Evolutionary conservation across 2,888 invertebrate genomes (phyloP).

Genomic region (Orthosia cruda): DNA sequence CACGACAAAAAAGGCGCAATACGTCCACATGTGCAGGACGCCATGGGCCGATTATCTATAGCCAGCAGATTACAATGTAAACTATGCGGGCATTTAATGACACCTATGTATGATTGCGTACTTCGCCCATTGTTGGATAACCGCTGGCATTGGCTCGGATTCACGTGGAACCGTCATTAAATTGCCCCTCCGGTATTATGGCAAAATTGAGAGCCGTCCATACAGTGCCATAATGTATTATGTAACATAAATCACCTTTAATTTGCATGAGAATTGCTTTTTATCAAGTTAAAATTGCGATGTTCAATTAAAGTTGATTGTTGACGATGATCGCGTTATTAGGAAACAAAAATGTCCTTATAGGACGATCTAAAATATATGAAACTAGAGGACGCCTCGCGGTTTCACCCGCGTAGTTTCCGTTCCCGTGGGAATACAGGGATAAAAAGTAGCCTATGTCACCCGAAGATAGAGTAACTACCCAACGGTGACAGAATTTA

Average conservation of each 20-base stretch:
- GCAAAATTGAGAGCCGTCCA: conserved; percentile 54
- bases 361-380: too few species aligned
- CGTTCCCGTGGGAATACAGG: too few species aligned
- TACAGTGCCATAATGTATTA: conserved; percentile 47
- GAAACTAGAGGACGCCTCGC: too few species aligned
- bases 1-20: conserved; percentile 71
- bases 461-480: too few species aligned
- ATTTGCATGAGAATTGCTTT: conserved; percentile 44
- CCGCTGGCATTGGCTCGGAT: conserved; percentile 72
- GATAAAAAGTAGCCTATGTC: too few species aligned
- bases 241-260: conserved; percentile 60
- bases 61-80: conserved; percentile 76
- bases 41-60: conserved; percentile 74
- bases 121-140: conserved; percentile 72
- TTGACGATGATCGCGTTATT: conserved; percentile 3
- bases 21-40: conserved; percentile 68
- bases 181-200: conserved; percentile 61
- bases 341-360: not conserved
- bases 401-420: too few species aligned
- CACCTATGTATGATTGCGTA: conserved; percentile 75
- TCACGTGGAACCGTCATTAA: conserved; percentile 65
- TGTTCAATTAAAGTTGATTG: conserved; percentile 12
- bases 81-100: conserved; percentile 81
- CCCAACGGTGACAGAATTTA: too few species aligned
- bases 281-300: conserved; percentile 30